phyloP scores from a whole-genome alignment of 2,888 invertebrate genomes.

The Latrodectus hesperus region DNA sequence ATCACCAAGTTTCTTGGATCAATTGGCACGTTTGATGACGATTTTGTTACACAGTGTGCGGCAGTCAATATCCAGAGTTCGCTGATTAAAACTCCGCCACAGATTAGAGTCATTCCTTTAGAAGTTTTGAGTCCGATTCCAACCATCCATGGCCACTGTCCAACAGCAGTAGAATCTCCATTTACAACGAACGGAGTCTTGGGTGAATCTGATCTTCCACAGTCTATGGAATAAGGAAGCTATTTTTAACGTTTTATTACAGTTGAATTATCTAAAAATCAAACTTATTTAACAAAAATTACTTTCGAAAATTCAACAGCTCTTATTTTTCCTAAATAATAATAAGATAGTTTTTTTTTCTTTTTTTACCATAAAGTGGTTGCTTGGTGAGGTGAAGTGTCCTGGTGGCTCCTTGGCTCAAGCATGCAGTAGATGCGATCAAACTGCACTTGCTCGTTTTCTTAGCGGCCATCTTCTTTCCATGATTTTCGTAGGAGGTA shows the following conservation, averaged over 20 bases:
- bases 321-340: neutral
- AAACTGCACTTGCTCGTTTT: too few relatives aligned
- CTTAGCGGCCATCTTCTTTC: too few relatives aligned
- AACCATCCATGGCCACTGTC: slow-evolving; percentile 64
- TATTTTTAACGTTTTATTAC: too few relatives aligned
- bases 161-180: slow-evolving; percentile 34
- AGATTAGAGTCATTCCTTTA: slow-evolving; percentile 18
- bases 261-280: too few relatives aligned
- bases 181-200: slow-evolving; percentile 50
- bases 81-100: slow-evolving; percentile 43
- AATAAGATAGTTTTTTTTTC: neutral
- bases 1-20: slow-evolving; percentile 14
- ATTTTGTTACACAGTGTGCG: slow-evolving; percentile 54
- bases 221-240: slow-evolving; percentile 26
- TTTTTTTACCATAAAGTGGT: too few relatives aligned
- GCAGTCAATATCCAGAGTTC: slow-evolving; percentile 55
- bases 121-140: slow-evolving; percentile 18
- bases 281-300: neutral
- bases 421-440: too few relatives aligned
- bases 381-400: too few relatives aligned
- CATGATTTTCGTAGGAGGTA: too few relatives aligned
- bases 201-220: slow-evolving; percentile 56
- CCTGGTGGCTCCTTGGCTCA: too few relatives aligned
- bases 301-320: neutral
- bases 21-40: slow-evolving; percentile 25